Percentiles rank a stretch among this genome's conserved stretches.
Conservation (phyloP, 2,113 vertebrate species). For the Gasterosteus nipponicus region DNA sequence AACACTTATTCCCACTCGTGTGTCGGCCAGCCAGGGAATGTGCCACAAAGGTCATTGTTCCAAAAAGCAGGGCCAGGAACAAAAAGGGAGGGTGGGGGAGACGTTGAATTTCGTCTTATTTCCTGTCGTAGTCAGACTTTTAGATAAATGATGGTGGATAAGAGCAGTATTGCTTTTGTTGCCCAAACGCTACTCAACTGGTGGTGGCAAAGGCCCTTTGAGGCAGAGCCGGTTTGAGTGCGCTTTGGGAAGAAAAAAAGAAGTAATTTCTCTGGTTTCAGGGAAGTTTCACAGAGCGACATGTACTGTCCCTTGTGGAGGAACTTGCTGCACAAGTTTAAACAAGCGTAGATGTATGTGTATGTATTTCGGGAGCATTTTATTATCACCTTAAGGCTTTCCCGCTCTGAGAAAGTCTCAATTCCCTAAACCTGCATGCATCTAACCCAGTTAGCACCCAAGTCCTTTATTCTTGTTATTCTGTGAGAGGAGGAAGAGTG, state of each 20-base stretch:
- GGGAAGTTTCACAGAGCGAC: slow-evolving; percentile 1
- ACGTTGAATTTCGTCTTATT: neutral
- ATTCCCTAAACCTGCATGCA: slow-evolving; percentile 23
- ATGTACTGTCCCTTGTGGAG: neutral
- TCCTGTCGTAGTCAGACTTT: neutral
- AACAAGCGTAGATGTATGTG: slow-evolving; percentile 16
- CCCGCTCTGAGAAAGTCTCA: slow-evolving; percentile 29
- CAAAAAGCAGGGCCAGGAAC: too few relatives aligned
- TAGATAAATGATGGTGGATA: neutral
- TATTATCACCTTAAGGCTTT: slow-evolving; percentile 33
- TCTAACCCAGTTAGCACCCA: slow-evolving; percentile 8
- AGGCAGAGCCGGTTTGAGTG: neutral
- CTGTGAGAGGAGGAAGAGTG: neutral
- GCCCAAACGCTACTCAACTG: neutral
- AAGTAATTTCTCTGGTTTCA: neutral
- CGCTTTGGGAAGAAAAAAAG: neutral
- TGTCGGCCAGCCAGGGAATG: too few relatives aligned
- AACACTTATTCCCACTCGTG: too few relatives aligned
- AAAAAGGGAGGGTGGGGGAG: too few relatives aligned
- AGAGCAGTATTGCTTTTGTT: neutral
- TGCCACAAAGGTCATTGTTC: too few relatives aligned
- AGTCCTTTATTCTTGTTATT: neutral
- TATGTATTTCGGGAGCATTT: slow-evolving; percentile 23
- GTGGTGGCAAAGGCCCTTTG: neutral
- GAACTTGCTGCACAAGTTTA: slow-evolving; percentile 14